phyloP scores from a whole-genome alignment of 2,888 invertebrate genomes.

The Thymelicus lineola region DNA sequence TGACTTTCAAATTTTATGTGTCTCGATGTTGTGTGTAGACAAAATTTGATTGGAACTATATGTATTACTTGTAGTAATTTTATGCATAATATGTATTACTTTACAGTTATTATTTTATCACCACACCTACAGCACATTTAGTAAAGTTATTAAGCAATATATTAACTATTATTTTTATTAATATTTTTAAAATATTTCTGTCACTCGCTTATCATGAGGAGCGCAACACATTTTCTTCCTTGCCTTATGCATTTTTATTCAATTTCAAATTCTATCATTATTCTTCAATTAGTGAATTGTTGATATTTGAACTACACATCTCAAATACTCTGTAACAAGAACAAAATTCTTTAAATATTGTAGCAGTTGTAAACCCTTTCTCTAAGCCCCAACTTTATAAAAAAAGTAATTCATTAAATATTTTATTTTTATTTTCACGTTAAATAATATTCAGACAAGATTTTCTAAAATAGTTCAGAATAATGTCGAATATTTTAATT shows the following conservation, averaged over 20 bases:
- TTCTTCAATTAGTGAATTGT: background rate
- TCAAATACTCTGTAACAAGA: background rate
- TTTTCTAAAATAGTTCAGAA: too few species aligned
- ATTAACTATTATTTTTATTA: constrained; percentile 33
- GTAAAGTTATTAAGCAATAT: constrained; percentile 24
- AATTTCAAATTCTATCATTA: background rate
- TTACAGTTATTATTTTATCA: constrained; percentile 44
- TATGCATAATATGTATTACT: constrained; percentile 37
- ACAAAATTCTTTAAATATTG: background rate
- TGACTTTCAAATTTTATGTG: constrained; percentile 38
- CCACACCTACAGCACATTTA: constrained; percentile 43
- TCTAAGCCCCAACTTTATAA: background rate
- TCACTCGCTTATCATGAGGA: constrained; percentile 25
- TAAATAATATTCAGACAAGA: too few species aligned
- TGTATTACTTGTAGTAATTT: constrained; percentile 43
- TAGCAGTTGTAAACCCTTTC: background rate
- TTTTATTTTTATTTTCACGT: too few species aligned
- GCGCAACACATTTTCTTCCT: constrained; percentile 27
- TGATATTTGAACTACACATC: background rate
- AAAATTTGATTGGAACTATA: constrained; percentile 30
- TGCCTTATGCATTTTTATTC: constrained; percentile 27
- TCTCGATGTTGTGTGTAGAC: constrained; percentile 28
- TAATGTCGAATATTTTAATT: too few species aligned
- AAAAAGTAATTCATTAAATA: too few species aligned
- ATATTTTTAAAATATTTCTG: constrained; percentile 10